A percentile compares a stretch with the other conserved stretches of the same genome.
Conservation (phyloP, 1,140 invertebrate species). For the Drosophila arizonae region DNA sequence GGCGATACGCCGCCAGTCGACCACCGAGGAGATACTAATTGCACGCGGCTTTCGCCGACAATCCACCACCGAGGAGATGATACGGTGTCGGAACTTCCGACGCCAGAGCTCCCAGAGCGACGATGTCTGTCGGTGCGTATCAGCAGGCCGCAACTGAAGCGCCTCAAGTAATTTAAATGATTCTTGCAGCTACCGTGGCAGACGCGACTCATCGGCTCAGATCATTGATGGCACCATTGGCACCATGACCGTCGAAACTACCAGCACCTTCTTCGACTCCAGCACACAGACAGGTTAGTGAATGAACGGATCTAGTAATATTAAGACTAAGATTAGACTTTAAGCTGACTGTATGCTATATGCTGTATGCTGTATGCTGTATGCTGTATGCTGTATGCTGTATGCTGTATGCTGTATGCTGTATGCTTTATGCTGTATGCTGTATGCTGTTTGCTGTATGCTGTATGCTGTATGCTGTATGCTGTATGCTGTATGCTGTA, state of each 20-base stretch:
- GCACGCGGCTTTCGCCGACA: slow-evolving; percentile 94
- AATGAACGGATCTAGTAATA: background rate
- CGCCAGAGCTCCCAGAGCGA: slow-evolving; percentile 91
- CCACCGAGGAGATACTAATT: slow-evolving; percentile 95
- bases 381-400: no score
- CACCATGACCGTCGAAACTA: slow-evolving; percentile 95
- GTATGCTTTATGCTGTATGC: no score
- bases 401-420: no score
- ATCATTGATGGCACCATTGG: slow-evolving; percentile 95
- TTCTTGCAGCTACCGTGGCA: slow-evolving; percentile 86
- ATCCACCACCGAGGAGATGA: slow-evolving; percentile 96
- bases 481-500: no score
- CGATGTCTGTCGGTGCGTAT: slow-evolving; percentile 86
- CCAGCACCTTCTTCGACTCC: slow-evolving; percentile 95
- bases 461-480: no score
- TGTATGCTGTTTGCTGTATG: no score
- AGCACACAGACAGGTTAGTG: slow-evolving; percentile 95
- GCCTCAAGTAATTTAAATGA: background rate
- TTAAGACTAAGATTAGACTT: no score
- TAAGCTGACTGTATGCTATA: no score
- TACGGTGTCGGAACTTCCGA: slow-evolving; percentile 93
- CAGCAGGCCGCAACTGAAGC: no score
- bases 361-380: no score
- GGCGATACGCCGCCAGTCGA: slow-evolving; percentile 92
- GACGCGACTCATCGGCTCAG: slow-evolving; percentile 93